phyloP scores from a whole-genome alignment of 2,888 invertebrate genomes.

The Blera fallax region DNA sequence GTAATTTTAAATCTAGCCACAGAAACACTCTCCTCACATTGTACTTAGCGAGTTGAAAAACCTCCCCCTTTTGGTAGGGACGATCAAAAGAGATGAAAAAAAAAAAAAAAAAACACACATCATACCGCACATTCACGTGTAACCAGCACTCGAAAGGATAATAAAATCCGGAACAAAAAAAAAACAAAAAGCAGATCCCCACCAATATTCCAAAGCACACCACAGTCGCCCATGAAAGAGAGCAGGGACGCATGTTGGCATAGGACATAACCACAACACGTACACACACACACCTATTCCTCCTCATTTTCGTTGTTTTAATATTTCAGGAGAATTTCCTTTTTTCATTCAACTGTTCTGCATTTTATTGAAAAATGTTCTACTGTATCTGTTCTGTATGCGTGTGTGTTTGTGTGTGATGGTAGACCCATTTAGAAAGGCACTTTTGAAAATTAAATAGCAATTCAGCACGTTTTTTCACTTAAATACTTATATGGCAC shows the following conservation, averaged over 20 bases:
- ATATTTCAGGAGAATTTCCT: conserved; percentile 41
- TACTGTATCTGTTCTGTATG: neutral
- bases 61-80: conserved; percentile 9
- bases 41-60: conserved; percentile 27
- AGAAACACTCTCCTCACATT: conserved; percentile 11
- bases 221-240: conserved; percentile 31
- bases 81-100: conserved; percentile 35
- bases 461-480: conserved; percentile 73
- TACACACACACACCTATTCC: neutral
- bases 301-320: conserved; percentile 20
- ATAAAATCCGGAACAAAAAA: conserved; percentile 66
- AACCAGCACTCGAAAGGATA: conserved; percentile 65
- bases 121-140: conserved; percentile 55
- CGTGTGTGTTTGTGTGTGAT: conserved; percentile 4
- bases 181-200: neutral
- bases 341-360: conserved; percentile 35
- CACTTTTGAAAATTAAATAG: conserved; percentile 72
- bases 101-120: neutral
- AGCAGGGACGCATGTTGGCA: conserved; percentile 48
- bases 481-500: conserved; percentile 67
- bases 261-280: conserved; percentile 18
- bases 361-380: conserved; percentile 62
- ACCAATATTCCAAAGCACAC: conserved; percentile 1
- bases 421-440: conserved; percentile 66
- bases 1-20: conserved; percentile 44